Conservation (phyloP, 2,113 vertebrate species). For the Ramphastos sulfuratus region DNA sequence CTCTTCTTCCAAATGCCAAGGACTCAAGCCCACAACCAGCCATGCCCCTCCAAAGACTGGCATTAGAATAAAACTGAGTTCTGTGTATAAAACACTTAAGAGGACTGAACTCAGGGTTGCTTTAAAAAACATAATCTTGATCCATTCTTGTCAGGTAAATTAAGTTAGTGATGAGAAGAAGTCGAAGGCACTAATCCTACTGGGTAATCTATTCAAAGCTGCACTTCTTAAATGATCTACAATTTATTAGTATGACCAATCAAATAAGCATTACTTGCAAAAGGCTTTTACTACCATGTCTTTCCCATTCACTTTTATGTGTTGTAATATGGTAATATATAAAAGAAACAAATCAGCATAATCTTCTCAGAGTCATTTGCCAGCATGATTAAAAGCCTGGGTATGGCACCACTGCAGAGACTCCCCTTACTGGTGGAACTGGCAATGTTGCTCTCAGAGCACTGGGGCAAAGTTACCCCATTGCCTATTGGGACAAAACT, state of each 20-base stretch:
- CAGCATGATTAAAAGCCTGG: background rate
- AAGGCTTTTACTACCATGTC: background rate
- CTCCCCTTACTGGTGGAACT: background rate
- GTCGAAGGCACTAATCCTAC: background rate
- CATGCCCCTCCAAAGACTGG: accelerated
- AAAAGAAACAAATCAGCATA: constrained; percentile 6
- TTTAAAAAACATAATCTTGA: background rate
- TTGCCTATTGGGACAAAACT: background rate
- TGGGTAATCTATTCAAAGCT: constrained; percentile 41
- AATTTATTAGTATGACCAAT: background rate
- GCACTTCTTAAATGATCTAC: constrained; percentile 5
- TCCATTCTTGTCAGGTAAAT: background rate
- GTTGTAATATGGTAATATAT: background rate
- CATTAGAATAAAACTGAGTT: background rate
- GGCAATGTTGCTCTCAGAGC: background rate
- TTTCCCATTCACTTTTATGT: background rate
- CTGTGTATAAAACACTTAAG: background rate
- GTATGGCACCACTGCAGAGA: background rate
- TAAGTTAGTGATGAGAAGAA: constrained; percentile 9
- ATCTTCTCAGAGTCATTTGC: background rate
- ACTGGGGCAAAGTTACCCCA: background rate
- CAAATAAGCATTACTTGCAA: constrained; percentile 27
- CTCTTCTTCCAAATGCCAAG: background rate
- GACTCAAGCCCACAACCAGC: background rate
- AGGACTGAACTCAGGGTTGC: background rate